phyloP scores from a whole-genome alignment of 2,113 vertebrate genomes.

The Macroglossus sobrinus region DNA sequence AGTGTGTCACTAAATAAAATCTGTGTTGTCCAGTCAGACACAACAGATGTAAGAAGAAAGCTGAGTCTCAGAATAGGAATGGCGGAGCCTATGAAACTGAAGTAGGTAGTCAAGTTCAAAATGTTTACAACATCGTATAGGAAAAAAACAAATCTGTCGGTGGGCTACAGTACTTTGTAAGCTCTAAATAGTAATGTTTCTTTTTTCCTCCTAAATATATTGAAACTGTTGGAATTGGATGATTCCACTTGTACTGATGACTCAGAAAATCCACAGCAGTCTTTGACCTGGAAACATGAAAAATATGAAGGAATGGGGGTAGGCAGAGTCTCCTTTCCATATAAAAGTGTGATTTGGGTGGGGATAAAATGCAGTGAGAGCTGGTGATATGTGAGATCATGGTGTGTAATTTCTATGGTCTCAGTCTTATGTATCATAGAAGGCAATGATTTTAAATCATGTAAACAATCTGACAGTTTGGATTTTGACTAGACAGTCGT shows the following conservation, averaged over 20 bases:
- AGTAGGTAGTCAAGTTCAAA: background rate
- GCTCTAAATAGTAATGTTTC: background rate
- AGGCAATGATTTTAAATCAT: background rate
- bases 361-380: background rate
- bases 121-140: background rate
- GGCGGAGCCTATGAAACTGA: background rate
- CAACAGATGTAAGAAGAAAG: background rate
- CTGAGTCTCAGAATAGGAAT: background rate
- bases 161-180: background rate
- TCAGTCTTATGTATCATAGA: background rate
- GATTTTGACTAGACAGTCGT: background rate
- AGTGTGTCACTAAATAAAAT: background rate
- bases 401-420: background rate
- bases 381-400: fast-evolving
- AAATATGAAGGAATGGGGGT: background rate
- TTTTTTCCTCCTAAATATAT: background rate
- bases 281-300: background rate
- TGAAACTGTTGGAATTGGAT: background rate
- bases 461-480: background rate
- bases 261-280: background rate
- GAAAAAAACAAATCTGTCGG: background rate
- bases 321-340: background rate
- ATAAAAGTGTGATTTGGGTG: background rate
- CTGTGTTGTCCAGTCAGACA: background rate
- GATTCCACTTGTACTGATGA: background rate